Evolutionary conservation across 2,797 vertebrate species (phyloP).

Genomic region (Coendou prehensilis): DNA sequence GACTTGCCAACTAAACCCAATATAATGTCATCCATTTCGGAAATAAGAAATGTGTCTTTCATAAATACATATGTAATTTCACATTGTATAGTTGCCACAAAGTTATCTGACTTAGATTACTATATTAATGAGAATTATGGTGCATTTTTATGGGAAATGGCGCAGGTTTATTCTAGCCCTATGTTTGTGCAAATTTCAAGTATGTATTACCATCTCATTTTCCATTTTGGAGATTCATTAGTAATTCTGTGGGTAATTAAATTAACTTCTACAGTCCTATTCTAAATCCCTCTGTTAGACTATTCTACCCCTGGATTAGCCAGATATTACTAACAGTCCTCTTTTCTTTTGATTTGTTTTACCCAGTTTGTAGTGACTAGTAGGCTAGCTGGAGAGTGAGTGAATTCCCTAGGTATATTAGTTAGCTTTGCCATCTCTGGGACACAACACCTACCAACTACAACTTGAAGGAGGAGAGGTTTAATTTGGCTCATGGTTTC

Average conservation of each 20-base stretch:
- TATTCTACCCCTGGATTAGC: not conserved
- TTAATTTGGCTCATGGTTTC: not conserved
- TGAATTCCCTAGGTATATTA: not conserved
- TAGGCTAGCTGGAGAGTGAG: too few relatives aligned
- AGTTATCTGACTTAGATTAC: constrained; percentile 28
- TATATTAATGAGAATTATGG: constrained; percentile 26
- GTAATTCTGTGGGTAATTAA: not conserved
- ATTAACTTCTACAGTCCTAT: not conserved
- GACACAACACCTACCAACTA: not conserved
- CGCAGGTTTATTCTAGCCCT: constrained; percentile 74
- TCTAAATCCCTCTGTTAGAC: not conserved
- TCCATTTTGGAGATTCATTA: constrained; percentile 57
- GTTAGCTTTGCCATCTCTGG: not conserved
- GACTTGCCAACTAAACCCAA: not conserved
- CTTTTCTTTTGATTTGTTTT: not conserved
- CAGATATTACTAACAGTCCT: not conserved
- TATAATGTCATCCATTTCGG: constrained; percentile 18
- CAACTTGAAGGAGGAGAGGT: not conserved
- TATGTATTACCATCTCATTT: constrained; percentile 66
- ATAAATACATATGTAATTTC: not conserved
- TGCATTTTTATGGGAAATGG: constrained; percentile 76
- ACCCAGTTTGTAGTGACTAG: not conserved
- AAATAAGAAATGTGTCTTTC: constrained; percentile 43
- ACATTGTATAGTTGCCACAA: not conserved
- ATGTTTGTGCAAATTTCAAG: constrained; percentile 76